Evolutionary conservation across 2,113 vertebrate genomes (phyloP).

Genomic region (Panurus biarmicus): DNA sequence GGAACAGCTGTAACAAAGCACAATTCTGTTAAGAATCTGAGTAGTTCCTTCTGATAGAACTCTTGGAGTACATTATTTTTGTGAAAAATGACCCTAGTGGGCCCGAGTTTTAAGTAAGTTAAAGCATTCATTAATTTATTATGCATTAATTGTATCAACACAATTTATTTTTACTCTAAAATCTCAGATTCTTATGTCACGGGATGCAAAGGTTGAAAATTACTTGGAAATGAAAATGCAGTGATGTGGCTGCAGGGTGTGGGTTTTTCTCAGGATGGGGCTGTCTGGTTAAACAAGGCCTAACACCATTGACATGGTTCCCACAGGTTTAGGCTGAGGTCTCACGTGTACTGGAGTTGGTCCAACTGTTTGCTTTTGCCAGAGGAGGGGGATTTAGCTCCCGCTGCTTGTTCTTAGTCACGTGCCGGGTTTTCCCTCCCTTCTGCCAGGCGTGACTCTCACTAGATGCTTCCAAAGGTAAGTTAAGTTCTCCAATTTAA

Average conservation of each 20-base stretch:
- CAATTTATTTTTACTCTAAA: background rate
- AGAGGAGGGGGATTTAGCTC: background rate
- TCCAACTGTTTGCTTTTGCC: background rate
- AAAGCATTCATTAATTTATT: background rate
- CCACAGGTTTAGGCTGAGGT: background rate
- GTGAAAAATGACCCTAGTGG: background rate
- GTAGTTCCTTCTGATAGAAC: background rate
- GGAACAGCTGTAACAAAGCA: slow-evolving; percentile 18
- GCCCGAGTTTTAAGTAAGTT: background rate
- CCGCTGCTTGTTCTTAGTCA: background rate
- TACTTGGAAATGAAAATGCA: background rate
- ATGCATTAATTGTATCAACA: background rate
- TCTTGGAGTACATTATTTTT: background rate
- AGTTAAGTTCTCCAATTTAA: background rate
- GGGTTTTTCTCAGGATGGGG: background rate
- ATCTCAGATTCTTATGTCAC: background rate
- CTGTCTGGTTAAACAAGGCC: background rate
- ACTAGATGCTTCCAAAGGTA: background rate
- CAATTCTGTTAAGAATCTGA: background rate
- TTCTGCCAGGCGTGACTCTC: background rate
- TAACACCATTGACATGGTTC: background rate
- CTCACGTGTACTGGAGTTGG: accelerated
- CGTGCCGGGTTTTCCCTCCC: accelerated
- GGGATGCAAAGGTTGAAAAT: background rate
- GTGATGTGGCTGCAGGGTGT: accelerated